Evolutionary conservation across 2,797 vertebrate species (phyloP).

Genomic region (Otus scops): DNA sequence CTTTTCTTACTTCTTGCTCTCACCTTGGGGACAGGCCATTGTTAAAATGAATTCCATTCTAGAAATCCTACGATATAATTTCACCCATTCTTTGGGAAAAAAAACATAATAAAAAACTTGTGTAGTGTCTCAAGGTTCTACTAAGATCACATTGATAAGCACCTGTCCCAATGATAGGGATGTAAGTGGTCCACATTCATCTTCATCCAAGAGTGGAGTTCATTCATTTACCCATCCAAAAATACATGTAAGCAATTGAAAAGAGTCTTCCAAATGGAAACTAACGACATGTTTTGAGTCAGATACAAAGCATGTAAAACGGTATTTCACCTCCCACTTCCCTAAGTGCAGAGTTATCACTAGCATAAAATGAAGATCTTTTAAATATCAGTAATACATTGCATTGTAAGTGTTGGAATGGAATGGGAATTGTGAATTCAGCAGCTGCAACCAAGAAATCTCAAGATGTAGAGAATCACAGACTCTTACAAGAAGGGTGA

Average conservation of each 20-base stretch:
- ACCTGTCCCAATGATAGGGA: background rate
- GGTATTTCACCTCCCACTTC: background rate
- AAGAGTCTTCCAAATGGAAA: background rate
- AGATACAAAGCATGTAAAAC: background rate
- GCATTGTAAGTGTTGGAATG: background rate
- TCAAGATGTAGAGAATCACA: background rate
- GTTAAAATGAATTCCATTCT: background rate
- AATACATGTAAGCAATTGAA: background rate
- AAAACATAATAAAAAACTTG: background rate
- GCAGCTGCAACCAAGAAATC: background rate
- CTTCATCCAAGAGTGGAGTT: background rate
- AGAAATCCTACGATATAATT: background rate
- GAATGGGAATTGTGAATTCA: background rate
- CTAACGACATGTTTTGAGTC: background rate
- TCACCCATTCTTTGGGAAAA: background rate
- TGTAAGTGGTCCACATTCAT: background rate
- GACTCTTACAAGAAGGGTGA: background rate
- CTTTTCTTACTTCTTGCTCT: background rate
- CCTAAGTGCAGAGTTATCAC: background rate
- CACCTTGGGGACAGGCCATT: background rate
- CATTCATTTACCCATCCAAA: background rate
- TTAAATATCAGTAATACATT: background rate
- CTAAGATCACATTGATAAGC: background rate
- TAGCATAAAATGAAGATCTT: background rate
- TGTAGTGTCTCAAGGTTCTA: background rate